Conservation (phyloP, 2,888 invertebrate genomes). For the Cynaeus angustus region DNA sequence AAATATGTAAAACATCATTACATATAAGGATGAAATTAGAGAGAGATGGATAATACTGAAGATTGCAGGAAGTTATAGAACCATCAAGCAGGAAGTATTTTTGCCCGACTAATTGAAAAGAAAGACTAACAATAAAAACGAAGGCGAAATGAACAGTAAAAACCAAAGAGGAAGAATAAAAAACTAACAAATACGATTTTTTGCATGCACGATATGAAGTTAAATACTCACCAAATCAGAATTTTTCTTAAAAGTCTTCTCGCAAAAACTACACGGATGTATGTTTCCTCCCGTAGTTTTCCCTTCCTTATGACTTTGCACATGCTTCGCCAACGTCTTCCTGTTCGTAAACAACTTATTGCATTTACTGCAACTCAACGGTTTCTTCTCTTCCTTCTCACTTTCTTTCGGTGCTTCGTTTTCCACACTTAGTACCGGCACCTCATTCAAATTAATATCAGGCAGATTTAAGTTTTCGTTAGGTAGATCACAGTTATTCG, state of each 20-base stretch:
- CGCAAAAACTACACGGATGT: conserved; percentile 73
- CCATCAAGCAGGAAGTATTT: too few relatives aligned
- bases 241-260: conserved; percentile 80
- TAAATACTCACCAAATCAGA: conserved; percentile 74
- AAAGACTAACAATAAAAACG: too few relatives aligned
- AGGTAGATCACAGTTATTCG: conserved; percentile 23
- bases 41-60: too few relatives aligned
- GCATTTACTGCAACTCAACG: conserved; percentile 37
- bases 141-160: too few relatives aligned
- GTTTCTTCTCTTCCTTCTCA: conserved; percentile 9
- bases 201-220: too few relatives aligned
- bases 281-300: background rate
- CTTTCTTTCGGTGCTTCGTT: conserved; percentile 14
- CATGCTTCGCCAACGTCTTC: conserved; percentile 27
- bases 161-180: too few relatives aligned
- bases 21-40: too few relatives aligned
- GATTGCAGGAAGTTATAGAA: too few relatives aligned
- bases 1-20: too few relatives aligned
- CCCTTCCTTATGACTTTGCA: conserved; percentile 21
- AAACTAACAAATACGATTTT: too few relatives aligned
- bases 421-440: conserved; percentile 23
- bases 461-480: conserved; percentile 31
- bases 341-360: conserved; percentile 28
- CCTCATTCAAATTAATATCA: conserved; percentile 33
- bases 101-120: too few relatives aligned